These are phyloP conservation scores for Emberiza fucata DNA, from an alignment of 2,113 vertebrate species.

Conservation along the genomic window DNA sequence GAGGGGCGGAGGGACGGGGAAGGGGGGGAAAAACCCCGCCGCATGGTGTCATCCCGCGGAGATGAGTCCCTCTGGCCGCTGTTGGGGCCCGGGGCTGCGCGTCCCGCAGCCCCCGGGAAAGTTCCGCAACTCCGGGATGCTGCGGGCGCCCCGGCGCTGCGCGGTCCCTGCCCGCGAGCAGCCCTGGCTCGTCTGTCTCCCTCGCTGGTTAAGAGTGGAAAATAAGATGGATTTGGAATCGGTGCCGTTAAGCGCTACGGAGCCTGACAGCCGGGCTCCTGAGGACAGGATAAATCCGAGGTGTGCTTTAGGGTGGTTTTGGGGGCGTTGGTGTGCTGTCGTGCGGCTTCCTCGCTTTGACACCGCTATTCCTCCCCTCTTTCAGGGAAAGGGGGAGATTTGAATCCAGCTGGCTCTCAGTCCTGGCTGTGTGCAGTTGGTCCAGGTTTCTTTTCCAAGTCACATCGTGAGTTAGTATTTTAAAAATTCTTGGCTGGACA, in stretches of 20 bases:
- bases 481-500: conserved; percentile 9
- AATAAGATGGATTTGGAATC: neutral
- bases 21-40: accelerated
- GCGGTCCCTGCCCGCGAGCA: neutral
- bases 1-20: neutral
- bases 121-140: neutral
- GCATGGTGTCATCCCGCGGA: neutral
- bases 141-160: neutral
- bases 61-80: neutral
- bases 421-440: neutral
- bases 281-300: neutral
- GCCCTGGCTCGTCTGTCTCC: neutral
- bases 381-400: neutral
- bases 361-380: neutral
- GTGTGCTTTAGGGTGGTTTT: neutral
- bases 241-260: neutral
- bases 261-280: neutral
- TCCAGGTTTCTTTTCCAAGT: neutral
- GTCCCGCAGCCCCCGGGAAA: neutral
- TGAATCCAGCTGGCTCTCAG: neutral
- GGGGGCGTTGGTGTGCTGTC: neutral
- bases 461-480: neutral
- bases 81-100: too few relatives aligned
- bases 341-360: neutral
- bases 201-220: neutral